Evolutionary conservation across 2,888 invertebrate genomes (phyloP), one percentile per base, ranked within the genome.

Genomic region (Autographa pulchrina): DNA sequence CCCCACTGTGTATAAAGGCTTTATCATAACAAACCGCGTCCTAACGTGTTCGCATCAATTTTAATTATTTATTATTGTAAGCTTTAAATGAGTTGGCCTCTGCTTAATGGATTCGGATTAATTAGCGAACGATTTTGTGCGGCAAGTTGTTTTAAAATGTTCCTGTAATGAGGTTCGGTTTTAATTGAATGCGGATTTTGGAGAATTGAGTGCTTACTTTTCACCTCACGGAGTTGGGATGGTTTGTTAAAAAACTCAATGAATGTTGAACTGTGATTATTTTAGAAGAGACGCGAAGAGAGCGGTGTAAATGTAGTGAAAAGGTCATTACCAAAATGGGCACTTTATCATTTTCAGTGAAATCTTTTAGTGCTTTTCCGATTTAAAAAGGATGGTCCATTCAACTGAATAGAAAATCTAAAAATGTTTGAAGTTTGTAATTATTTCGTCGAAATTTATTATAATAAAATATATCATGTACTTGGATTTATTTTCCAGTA

Each of bases 51-150:
- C 79, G 85, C 89, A 90, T 92, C 86, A 89, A 91, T 91, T 91
- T 89, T 90, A 91, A 91, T 92, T 90, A 90, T 88, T 89, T 88
- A 89, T 88, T 86, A 87, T 88, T 87, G 85, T 86, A 80, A 74
- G 78, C 75, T 73, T 72, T 88, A 86, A 89, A 86, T 86, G 83
- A 85, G 83, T 84, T 71, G 77, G 82, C 81, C 80, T 77, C 68
- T 80, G 82, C 70, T 80, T 78, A 84, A 80, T 80, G 77, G 70
- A 61, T 65, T 73, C 48, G 68, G 70, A 72, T 82, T 77, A 82
- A 84, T 82, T 81, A 84, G 70, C 64, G 66, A 74, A 68, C 74
- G 68, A 81, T 82, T 81, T 32, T 63, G 41, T 35, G 52, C 70
- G 67, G 25, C 65, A 64, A 68, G 73, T 63, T 68, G 64, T 69